Conservation (phyloP, 2,888 invertebrate genomes). For the Gasteruption jaculator region DNA sequence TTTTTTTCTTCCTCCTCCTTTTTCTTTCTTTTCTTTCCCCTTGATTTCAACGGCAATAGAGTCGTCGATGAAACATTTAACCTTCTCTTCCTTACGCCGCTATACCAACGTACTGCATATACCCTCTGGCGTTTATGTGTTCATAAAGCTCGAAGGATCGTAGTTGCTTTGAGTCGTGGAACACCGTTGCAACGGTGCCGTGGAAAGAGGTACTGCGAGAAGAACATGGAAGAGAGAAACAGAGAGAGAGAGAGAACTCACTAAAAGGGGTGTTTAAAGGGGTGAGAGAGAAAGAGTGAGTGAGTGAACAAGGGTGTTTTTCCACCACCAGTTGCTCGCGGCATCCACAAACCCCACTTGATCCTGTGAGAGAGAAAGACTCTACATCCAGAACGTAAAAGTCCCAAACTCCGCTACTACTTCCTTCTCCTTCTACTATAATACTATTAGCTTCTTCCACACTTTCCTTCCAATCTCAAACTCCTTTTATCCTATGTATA, state of each 20-base stretch:
- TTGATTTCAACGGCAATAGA: conserved; percentile 11
- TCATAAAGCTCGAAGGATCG: conserved; percentile 43
- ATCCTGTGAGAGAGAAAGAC: conserved; percentile 14
- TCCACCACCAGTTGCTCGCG: conserved; percentile 53
- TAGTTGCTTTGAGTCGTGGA: conserved; percentile 38
- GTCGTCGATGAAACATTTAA: conserved; percentile 29
- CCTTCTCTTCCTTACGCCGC: conserved; percentile 20
- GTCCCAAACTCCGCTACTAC: conserved; percentile 33
- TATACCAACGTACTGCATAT: conserved; percentile 10
- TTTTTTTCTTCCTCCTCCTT: conserved; percentile 11
- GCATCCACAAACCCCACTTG: conserved; percentile 32
- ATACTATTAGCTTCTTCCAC: conserved; percentile 16
- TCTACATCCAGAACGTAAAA: conserved; percentile 34
- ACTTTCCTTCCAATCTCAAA: conserved; percentile 22
- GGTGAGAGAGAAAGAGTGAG: too few species aligned
- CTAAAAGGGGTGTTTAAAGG: conserved; percentile 39
- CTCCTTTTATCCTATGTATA: too few species aligned
- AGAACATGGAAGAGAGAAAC: conserved; percentile 25
- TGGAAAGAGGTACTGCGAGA: conserved; percentile 24
- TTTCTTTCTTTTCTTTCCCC: background rate
- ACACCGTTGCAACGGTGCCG: conserved; percentile 22
- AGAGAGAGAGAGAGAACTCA: conserved; percentile 36
- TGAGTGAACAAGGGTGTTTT: conserved; percentile 50
- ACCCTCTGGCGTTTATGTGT: conserved; percentile 40
- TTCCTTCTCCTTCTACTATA: conserved; percentile 19